A percentile compares a stretch with the other conserved stretches of the same genome.
Conservation (phyloP, 2,797 vertebrate genomes). For the Macroramphosus scolopax region DNA sequence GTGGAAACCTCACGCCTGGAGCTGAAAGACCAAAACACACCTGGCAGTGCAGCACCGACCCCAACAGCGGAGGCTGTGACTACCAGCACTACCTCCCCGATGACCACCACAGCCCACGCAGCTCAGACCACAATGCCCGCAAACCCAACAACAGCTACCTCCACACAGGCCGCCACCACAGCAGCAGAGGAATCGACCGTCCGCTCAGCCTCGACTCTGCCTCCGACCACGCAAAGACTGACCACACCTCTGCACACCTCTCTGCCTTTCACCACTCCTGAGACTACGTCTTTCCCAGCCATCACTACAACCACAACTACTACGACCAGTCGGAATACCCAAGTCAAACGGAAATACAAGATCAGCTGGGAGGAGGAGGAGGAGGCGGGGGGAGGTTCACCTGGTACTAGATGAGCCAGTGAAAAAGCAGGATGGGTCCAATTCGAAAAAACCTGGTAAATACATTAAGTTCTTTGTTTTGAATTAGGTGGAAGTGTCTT, state of each 20-base stretch:
- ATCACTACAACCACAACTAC: neutral
- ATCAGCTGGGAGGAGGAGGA: constrained; percentile 70
- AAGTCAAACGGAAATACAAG: constrained; percentile 60
- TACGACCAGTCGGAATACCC: constrained; percentile 10
- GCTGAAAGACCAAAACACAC: constrained; percentile 14
- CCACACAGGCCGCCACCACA: constrained; percentile 26
- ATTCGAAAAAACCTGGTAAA: constrained; percentile 55
- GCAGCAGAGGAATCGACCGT: constrained; percentile 9
- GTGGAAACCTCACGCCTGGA: constrained; percentile 23
- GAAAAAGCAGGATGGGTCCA: constrained; percentile 49
- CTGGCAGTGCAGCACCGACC: constrained; percentile 5
- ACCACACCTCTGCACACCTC: constrained; percentile 16
- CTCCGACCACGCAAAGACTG: constrained; percentile 30
- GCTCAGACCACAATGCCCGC: constrained; percentile 7
- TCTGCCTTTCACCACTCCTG: constrained; percentile 25
- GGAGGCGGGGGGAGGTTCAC: constrained; percentile 1
- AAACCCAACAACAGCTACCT: constrained; percentile 11
- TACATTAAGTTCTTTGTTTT: neutral
- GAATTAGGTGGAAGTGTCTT: too few relatives aligned
- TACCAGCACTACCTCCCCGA: constrained; percentile 10
- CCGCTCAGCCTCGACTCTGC: constrained; percentile 13
- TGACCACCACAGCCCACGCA: constrained; percentile 10
- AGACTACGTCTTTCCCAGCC: constrained; percentile 22
- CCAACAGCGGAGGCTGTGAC: constrained; percentile 16
- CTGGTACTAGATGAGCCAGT: constrained; percentile 33